Percentiles rank a stretch among this genome's conserved stretches.
Evolutionary conservation across 2,113 vertebrate genomes (phyloP).

Genomic region (Vimba vimba): DNA sequence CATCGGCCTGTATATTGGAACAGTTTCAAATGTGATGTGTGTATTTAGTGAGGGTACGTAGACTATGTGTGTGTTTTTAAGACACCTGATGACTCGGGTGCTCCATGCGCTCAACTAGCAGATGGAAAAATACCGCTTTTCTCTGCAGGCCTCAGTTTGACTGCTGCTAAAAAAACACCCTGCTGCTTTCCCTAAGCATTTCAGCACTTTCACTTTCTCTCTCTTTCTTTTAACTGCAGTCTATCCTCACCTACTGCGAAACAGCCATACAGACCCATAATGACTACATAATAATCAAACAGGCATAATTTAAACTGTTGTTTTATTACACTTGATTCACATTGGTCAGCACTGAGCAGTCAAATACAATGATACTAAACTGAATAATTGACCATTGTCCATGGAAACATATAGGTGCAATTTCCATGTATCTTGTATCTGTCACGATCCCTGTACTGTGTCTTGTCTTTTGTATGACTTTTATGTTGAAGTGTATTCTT

Average conservation of each 20-base stretch:
- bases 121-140: slow-evolving; percentile 40
- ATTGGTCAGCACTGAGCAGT: background rate
- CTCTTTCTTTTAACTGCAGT: slow-evolving; percentile 7
- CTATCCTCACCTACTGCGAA: background rate
- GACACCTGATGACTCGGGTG: slow-evolving; percentile 35
- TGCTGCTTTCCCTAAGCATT: background rate
- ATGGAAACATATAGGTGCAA: background rate
- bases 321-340: background rate
- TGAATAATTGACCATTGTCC: background rate
- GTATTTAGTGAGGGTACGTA: background rate
- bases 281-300: background rate
- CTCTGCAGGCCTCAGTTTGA: slow-evolving; percentile 21
- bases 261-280: background rate
- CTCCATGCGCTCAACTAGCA: slow-evolving; percentile 15
- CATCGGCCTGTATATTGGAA: background rate
- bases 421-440: background rate
- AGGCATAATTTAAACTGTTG: background rate
- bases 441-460: too few relatives aligned
- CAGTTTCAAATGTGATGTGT: slow-evolving; percentile 12
- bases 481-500: too few relatives aligned
- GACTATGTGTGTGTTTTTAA: background rate
- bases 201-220: slow-evolving; percentile 16
- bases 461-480: too few relatives aligned
- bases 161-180: slow-evolving; percentile 25
- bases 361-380: background rate